A percentile compares a stretch with the other conserved stretches of the same genome.
phyloP scores from a whole-genome alignment of 2,113 vertebrate species.

The Oreochromis aureus region DNA sequence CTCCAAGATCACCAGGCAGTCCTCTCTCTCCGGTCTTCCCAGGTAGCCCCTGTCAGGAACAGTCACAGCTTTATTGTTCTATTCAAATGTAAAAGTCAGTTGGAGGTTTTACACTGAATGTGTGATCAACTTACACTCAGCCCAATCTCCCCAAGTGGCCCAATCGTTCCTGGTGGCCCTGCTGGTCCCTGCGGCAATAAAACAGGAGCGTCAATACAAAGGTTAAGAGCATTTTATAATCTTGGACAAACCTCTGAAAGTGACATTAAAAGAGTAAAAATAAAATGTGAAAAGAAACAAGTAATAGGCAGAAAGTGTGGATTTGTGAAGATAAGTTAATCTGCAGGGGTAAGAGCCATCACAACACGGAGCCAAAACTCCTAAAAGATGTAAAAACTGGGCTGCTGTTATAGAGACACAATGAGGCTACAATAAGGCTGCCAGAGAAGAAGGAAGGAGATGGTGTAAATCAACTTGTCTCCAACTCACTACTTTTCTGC shows the following conservation, averaged over 20 bases:
- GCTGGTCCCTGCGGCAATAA: constrained; percentile 77
- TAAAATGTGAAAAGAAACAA: constrained; percentile 2
- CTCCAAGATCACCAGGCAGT: constrained; percentile 83
- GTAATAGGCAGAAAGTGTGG: neutral
- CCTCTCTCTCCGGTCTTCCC: constrained; percentile 83
- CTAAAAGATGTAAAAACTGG: constrained; percentile 33
- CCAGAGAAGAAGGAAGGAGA: constrained; percentile 8
- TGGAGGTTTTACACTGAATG: neutral
- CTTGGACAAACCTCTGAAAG: constrained; percentile 6
- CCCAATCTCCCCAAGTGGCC: constrained; percentile 85
- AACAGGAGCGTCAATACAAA: constrained; percentile 29
- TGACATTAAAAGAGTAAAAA: neutral
- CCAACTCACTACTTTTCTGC: constrained; percentile 5
- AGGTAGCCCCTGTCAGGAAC: constrained; percentile 76
- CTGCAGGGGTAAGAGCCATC: constrained; percentile 9
- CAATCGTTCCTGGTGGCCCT: constrained; percentile 79
- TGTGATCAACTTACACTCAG: constrained; percentile 73
- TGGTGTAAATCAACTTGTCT: constrained; percentile 48
- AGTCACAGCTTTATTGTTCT: neutral
- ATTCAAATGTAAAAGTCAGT: neutral
- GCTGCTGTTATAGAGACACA: constrained; percentile 16
- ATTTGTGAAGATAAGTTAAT: constrained; percentile 43
- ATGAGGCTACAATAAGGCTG: constrained; percentile 37
- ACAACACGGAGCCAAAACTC: constrained; percentile 22
- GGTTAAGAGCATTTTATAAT: neutral